phyloP scores from a whole-genome alignment of 2,888 invertebrate species.

The Drosophila kokeensis region DNA sequence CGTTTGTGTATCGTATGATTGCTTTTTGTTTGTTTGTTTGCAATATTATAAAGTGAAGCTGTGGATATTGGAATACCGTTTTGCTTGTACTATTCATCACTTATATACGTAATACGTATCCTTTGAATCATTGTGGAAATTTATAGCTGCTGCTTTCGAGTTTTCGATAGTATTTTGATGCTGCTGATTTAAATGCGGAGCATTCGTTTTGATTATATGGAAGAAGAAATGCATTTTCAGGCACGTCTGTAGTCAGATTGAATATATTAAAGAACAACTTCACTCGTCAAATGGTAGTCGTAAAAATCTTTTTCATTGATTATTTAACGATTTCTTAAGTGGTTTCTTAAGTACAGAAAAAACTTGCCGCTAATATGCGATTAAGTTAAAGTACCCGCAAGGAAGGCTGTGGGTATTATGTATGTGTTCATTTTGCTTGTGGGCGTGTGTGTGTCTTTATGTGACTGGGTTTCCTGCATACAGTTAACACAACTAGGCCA shows the following conservation, averaged over 20 bases:
- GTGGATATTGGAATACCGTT: background rate
- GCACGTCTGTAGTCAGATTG: slow-evolving; percentile 28
- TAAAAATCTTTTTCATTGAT: slow-evolving; percentile 83
- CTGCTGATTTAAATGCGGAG: slow-evolving; percentile 10
- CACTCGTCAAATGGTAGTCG: slow-evolving; percentile 12
- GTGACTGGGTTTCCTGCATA: slow-evolving; percentile 36
- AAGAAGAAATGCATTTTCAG: slow-evolving; percentile 3
- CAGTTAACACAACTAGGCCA: slow-evolving; percentile 56
- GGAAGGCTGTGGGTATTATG: slow-evolving; percentile 16
- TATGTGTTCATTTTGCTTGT: slow-evolving; percentile 14
- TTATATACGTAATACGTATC: slow-evolving; percentile 56
- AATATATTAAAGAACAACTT: slow-evolving; percentile 44
- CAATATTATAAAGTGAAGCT: too few relatives aligned
- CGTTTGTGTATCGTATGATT: background rate
- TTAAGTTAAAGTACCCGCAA: slow-evolving; percentile 74
- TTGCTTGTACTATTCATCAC: slow-evolving; percentile 60
- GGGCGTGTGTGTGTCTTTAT: slow-evolving; percentile 23
- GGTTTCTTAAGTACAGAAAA: slow-evolving; percentile 83
- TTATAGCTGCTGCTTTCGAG: slow-evolving; percentile 58
- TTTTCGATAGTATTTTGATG: slow-evolving; percentile 32
- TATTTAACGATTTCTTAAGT: slow-evolving; percentile 85
- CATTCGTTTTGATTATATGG: background rate
- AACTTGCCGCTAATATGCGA: slow-evolving; percentile 82
- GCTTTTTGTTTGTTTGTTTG: background rate
- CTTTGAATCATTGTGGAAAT: slow-evolving; percentile 43